Percentiles rank a stretch among this genome's conserved stretches.
Conservation (phyloP, 2,113 vertebrate genomes). For the Orcinus orca region DNA sequence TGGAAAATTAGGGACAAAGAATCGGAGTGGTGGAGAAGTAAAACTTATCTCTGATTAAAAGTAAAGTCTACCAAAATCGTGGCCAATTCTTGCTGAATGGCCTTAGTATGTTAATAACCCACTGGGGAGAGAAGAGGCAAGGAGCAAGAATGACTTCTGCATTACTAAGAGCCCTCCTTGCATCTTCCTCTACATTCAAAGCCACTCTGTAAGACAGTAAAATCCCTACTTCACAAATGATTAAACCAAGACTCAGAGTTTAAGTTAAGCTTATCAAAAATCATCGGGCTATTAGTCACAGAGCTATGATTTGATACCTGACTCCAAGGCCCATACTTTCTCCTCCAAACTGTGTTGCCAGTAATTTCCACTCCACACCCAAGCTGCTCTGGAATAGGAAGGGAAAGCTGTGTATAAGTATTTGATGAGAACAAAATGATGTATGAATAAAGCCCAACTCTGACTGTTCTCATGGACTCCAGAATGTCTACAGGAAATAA, state of each 20-base stretch:
- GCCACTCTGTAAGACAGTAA: background rate
- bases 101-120: background rate
- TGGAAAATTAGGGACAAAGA: constrained; percentile 22
- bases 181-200: background rate
- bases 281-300: background rate
- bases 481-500: constrained; percentile 44
- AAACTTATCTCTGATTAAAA: constrained; percentile 18
- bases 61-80: background rate
- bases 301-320: background rate
- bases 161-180: background rate
- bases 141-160: background rate
- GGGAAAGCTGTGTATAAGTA: background rate
- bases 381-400: background rate
- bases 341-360: background rate
- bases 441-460: background rate
- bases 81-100: background rate
- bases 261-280: constrained; percentile 11
- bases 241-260: background rate
- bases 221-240: background rate
- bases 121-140: too few species aligned
- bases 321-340: background rate
- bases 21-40: background rate
- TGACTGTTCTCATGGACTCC: background rate
- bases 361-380: background rate
- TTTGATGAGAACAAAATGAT: constrained; percentile 5